Conservation (phyloP, 2,888 invertebrate genomes). For the Nemurella pictetii region DNA sequence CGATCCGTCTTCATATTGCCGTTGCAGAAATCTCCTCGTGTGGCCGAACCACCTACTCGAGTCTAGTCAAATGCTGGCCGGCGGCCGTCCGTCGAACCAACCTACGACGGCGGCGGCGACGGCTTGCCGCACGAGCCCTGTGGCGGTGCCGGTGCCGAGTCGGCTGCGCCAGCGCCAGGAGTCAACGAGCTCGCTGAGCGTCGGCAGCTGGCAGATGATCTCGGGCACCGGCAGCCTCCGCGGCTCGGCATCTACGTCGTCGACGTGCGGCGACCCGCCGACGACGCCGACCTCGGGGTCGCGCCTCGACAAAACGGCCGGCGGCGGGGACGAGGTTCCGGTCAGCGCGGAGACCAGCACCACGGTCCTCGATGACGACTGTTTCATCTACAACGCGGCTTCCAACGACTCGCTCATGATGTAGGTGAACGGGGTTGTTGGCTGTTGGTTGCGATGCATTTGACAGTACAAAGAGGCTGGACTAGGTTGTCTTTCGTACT, state of each 20-base stretch:
- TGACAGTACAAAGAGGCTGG: neutral
- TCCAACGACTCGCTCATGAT: constrained; percentile 45
- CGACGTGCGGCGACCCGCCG: constrained; percentile 46
- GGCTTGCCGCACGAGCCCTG: constrained; percentile 61
- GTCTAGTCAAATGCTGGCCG: constrained; percentile 18
- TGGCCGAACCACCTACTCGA: constrained; percentile 24
- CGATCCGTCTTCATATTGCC: neutral
- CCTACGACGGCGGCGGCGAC: constrained; percentile 36
- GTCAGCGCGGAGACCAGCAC: constrained; percentile 53
- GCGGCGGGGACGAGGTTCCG: constrained; percentile 48
- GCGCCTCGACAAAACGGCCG: constrained; percentile 45
- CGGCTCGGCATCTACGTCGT: constrained; percentile 56
- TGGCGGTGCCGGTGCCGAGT: constrained; percentile 62
- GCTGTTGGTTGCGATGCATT: no score
- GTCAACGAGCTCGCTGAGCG: constrained; percentile 59
- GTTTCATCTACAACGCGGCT: constrained; percentile 43
- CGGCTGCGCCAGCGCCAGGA: constrained; percentile 61
- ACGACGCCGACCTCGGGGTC: constrained; percentile 47
- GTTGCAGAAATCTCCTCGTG: constrained; percentile 5
- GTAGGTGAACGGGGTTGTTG: no score
- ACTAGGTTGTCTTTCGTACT: neutral
- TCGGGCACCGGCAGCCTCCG: constrained; percentile 66
- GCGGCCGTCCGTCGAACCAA: constrained; percentile 27
- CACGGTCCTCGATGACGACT: constrained; percentile 54
- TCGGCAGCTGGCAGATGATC: constrained; percentile 71